These are phyloP conservation scores for Paracentrotus lividus DNA, from an alignment of 53 echinoderm and acorn worm genomes.

Conservation along the genomic window DNA sequence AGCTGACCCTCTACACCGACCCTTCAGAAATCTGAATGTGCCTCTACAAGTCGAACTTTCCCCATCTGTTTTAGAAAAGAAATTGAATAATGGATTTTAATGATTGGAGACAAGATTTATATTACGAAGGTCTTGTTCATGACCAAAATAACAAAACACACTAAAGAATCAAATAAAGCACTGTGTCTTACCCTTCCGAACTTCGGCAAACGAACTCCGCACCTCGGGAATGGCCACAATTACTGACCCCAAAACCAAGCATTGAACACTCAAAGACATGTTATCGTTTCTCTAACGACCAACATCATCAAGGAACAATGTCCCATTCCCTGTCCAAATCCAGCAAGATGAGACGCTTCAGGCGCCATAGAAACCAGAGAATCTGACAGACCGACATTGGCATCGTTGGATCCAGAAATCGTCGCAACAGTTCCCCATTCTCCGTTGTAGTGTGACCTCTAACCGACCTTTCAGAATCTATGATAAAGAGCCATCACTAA, in stretches of 20 bases:
- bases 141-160: no score
- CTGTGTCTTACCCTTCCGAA: conserved; percentile 2
- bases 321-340: conserved; percentile 22
- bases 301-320: conserved; percentile 49
- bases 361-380: not conserved
- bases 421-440: conserved; percentile 52
- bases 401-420: conserved; percentile 28
- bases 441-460: conserved; percentile 32
- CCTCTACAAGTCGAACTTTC: conserved; percentile 47
- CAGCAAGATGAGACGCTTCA: not conserved
- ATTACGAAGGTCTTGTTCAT: no score
- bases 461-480: no score
- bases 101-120: no score
- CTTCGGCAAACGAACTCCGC: conserved; percentile 60
- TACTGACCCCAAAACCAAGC: not conserved
- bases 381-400: conserved; percentile 31
- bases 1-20: conserved; percentile 68
- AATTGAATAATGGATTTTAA: no score
- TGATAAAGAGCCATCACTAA: no score
- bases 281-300: not conserved
- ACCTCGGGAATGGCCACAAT: conserved; percentile 59
- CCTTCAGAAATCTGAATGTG: conserved; percentile 29
- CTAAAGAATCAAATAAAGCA: no score
- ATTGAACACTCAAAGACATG: not conserved
- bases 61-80: not conserved